Base-by-base conservation (phyloP, 2,797 vertebrate genomes). In the Ptychobarbus kaznakovi region DNA sequence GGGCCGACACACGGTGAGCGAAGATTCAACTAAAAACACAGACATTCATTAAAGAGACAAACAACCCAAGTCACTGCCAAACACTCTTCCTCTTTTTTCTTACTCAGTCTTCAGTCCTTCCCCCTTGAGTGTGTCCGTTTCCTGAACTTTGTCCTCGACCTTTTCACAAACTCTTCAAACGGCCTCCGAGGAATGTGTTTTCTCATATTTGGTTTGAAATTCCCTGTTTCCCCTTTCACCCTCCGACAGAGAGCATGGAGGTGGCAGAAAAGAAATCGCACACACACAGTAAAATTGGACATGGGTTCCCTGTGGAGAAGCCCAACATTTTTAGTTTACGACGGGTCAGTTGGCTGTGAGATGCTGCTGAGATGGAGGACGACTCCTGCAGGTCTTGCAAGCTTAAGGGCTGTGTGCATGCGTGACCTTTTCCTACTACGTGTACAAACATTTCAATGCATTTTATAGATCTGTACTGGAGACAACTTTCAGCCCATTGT, bases 141-240 rank as follows among this genome's bases (percentile, higher is more conserved):
- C 86, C 77, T 84, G 82, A 80, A 80, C 82, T 84, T 74, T 84
- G 82, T 87, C 86, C 82, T 80, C 77, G 63, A 83, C 82, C 86
- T 87, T 87, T 87, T 74, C 83, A 80, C 66, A 87, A 84, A 80
- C 78, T 63, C 86, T 84, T 80, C 81, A 80, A 49, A 87, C 68
- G 76, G 25, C 69, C 86, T 80, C 80, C 4, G 51, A 51, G 86
- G 80, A 85, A 74, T 87, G 84, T 28, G 86, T 87, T 74, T 85
- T 76, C 78, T 80, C 65, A 51, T 82, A 58, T 80, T 73, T 77
- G 76, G 79, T 77, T 69, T 82, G 86, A 81, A 42, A 70, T 63
- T 83, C 20, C 66, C 61, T 16, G 20, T 40, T 84, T 44, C 76
- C 69, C 78, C 69, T 80, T 68, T 75, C 44, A 40, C 80, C 80